These are phyloP conservation scores for Mnemiopsis leidyi DNA, from an alignment of 37 sponge, comb jelly and placozoan species.

Conservation along the genomic window DNA sequence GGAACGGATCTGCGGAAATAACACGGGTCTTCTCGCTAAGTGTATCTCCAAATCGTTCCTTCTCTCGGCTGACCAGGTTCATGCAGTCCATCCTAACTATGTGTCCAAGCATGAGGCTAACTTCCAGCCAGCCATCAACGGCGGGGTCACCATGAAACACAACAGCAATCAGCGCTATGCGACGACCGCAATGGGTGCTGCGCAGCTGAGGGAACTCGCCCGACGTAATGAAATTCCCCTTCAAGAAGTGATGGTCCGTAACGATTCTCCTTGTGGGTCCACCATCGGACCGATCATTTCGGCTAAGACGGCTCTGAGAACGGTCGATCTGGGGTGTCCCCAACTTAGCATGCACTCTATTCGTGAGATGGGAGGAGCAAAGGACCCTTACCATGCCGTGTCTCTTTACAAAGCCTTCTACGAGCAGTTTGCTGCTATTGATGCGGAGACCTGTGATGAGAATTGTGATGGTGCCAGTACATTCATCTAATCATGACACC, in stretches of 20 bases:
- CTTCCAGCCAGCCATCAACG: constrained; percentile 82
- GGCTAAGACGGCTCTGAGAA: constrained; percentile 86
- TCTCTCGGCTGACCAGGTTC: constrained; percentile 94
- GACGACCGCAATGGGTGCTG: constrained; percentile 86
- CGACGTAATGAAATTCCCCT: constrained; percentile 72
- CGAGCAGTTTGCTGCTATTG: constrained; percentile 56
- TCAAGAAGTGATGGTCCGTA: constrained; percentile 87
- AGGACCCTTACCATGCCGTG: constrained; percentile 74
- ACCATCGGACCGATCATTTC: constrained; percentile 94
- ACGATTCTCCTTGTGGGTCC: constrained; percentile 92
- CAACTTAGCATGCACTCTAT: constrained; percentile 95
- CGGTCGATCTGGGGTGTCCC: constrained; percentile 88
- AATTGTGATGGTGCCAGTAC: constrained; percentile 34
- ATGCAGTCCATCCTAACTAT: constrained; percentile 95
- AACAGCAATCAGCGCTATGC: constrained; percentile 93
- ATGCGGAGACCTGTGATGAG: background rate
- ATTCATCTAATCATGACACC: background rate
- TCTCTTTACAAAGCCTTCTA: constrained; percentile 74
- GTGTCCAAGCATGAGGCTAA: constrained; percentile 84
- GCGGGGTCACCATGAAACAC: constrained; percentile 84
- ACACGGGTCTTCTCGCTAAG: constrained; percentile 75
- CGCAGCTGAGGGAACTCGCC: constrained; percentile 77
- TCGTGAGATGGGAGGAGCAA: constrained; percentile 89
- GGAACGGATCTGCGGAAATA: constrained; percentile 70
- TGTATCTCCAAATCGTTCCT: constrained; percentile 87